phyloP scores from a whole-genome alignment of 2,113 vertebrate species.

The Lipophrys pholis region DNA sequence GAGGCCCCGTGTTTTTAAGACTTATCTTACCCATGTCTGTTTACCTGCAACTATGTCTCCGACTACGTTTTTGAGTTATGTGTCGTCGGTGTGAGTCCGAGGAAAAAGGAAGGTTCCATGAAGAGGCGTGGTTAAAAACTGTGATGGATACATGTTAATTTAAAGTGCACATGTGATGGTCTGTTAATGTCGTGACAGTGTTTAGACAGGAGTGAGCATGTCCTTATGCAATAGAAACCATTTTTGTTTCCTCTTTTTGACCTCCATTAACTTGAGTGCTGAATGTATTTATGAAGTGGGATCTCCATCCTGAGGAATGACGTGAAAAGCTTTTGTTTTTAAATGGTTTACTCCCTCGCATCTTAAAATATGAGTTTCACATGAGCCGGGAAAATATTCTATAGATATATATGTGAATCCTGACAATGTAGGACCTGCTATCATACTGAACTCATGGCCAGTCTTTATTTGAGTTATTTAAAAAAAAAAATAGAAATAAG shows the following conservation, averaged over 20 bases:
- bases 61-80: constrained; percentile 68
- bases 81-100: constrained; percentile 40
- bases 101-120: constrained; percentile 25
- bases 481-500: too few species aligned
- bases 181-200: constrained; percentile 70
- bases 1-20: constrained; percentile 51
- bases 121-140: constrained; percentile 53
- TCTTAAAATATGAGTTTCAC: constrained; percentile 15
- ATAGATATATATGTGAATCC: constrained; percentile 43
- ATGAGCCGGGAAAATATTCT: not conserved
- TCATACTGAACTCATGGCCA: constrained; percentile 39
- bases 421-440: constrained; percentile 48
- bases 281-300: constrained; percentile 73
- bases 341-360: constrained; percentile 1
- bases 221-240: constrained; percentile 67
- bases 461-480: constrained; percentile 9
- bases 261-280: constrained; percentile 61
- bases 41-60: constrained; percentile 56
- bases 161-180: constrained; percentile 75
- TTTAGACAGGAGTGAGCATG: constrained; percentile 60
- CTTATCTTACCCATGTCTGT: constrained; percentile 52
- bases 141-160: constrained; percentile 74
- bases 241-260: constrained; percentile 36
- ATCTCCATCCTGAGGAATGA: constrained; percentile 42
- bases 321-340: constrained; percentile 40